phyloP scores from a whole-genome alignment of 2,113 vertebrate genomes.

The Synchiropus splendidus region DNA sequence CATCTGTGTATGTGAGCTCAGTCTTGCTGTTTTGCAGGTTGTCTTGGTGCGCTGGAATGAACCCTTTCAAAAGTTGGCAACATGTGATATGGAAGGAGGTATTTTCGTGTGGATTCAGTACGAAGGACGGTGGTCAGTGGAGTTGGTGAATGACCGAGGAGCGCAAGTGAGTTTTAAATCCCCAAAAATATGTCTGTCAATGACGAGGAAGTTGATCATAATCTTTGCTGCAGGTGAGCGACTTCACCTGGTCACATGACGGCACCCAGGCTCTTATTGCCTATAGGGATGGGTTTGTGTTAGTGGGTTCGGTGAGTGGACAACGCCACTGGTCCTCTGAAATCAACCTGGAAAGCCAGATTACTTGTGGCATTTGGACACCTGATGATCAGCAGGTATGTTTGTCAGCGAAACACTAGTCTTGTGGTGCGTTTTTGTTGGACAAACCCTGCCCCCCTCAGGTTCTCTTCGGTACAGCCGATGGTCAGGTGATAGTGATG shows the following conservation, averaged over 20 bases:
- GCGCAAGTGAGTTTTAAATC: conserved; percentile 74
- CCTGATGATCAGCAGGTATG: conserved; percentile 96
- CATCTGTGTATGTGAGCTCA: conserved; percentile 13
- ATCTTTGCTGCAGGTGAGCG: conserved; percentile 76
- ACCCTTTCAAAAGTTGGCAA: conserved; percentile 97
- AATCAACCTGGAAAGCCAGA: conserved; percentile 98
- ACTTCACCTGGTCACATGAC: conserved; percentile 98
- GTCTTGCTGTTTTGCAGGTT: conserved; percentile 67
- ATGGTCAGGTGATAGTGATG: conserved; percentile 98
- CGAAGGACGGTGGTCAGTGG: conserved; percentile 96
- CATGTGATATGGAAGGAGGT: conserved; percentile 94
- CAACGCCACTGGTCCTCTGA: conserved; percentile 99
- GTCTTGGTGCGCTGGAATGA: conserved; percentile 98
- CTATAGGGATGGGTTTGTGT: conserved; percentile 93
- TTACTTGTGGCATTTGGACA: conserved; percentile 98
- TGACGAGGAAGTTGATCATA: background rate
- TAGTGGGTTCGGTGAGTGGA: conserved; percentile 95
- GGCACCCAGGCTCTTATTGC: conserved; percentile 97
- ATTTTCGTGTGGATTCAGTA: conserved; percentile 99
- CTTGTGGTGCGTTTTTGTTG: no score
- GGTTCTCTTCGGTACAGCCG: conserved; percentile 97
- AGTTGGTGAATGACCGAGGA: conserved; percentile 93
- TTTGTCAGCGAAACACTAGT: background rate
- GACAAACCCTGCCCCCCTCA: conserved; percentile 36
- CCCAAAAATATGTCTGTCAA: no score